Evolutionary conservation across 1,140 invertebrate species (phyloP), one percentile per base, ranked within the genome.

Genomic region (Portunus trituberculatus): DNA sequence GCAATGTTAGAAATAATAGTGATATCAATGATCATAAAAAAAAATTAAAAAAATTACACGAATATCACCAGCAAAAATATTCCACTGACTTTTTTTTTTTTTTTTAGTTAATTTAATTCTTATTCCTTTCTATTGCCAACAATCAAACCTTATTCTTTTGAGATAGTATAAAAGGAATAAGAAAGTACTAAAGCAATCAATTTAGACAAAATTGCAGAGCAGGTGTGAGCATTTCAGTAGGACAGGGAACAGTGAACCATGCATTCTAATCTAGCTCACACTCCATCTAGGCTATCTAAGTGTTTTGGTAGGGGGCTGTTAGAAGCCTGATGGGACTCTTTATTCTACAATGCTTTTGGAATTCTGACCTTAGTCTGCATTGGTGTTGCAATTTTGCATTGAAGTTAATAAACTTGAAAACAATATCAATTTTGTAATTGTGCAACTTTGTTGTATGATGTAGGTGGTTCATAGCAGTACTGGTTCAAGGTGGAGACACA

Each of bases 251-350:
- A 91, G 46, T 86, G 20, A 93, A 67, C 25, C 94, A 95, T 95
- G 94, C 94, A 95, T 20, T 89, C 84, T 84, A 91, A 52, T 95
- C 90, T 95, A 95, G 91, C 91, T 67, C 25, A 95, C 94, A 95
- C 94, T 86, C 94, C 94, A 92, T 88, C 91, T 95, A 95, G 83
- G 92, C 94, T 95, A 95, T 32, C 94, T 95, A 92, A 88, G 84
- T 86, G 89, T 82, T 95, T 82, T 92, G 76, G 91, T 95, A 95
- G 94, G 94, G 91, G 91, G 94, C 94, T 89, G 94, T 82, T 92
- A 95, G 94, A 95, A 95, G 94, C 94, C 94, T 95, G 94, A 89
- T 95, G 91, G 94, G 94, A 95, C 94, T 92, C 45, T 83, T 88
- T 93, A 46, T 59, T 92, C 84, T 46, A 95, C 39, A 59, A 48